Evolutionary conservation across 2,888 invertebrate species (phyloP).

Genomic region (Tetanocera ferruginea): DNA sequence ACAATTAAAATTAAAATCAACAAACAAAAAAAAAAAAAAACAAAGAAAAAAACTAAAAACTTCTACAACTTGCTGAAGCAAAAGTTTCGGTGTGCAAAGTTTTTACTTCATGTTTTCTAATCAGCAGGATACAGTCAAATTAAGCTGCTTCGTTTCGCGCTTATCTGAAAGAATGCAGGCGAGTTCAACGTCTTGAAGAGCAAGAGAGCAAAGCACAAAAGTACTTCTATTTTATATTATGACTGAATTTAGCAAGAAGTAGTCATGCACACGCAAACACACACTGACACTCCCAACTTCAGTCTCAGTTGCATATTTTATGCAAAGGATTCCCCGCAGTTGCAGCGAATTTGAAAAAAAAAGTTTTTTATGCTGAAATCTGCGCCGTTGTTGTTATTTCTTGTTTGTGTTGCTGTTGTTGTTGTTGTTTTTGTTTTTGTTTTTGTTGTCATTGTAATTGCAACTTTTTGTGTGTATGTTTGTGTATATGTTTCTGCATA

Average conservation of each 20-base stretch:
- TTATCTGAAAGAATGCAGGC: constrained; percentile 1
- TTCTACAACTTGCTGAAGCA: not conserved
- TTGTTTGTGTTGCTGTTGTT: too few relatives aligned
- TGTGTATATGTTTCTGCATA: too few relatives aligned
- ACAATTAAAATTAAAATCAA: not conserved
- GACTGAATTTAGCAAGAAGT: too few relatives aligned
- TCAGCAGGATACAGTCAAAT: not conserved
- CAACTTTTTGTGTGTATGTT: too few relatives aligned
- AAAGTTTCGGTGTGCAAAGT: not conserved
- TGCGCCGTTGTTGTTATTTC: not conserved
- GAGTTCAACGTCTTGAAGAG: too few relatives aligned
- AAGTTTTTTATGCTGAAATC: not conserved
- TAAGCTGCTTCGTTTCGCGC: not conserved
- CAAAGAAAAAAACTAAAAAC: not conserved
- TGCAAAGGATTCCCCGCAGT: not conserved
- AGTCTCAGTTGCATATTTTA: not conserved
- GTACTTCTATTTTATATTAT: too few relatives aligned
- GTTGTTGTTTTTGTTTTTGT: too few relatives aligned
- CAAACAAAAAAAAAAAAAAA: not conserved
- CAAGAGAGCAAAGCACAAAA: not conserved
- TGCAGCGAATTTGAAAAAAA: not conserved
- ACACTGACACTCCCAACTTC: too few relatives aligned
- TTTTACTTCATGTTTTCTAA: not conserved
- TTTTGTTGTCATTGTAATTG: too few relatives aligned
- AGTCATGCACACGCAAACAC: too few relatives aligned